Evolutionary conservation across 2,113 vertebrate species (phyloP), one percentile per base, ranked within the genome.

Genomic region (Dicerorhinus sumatrensis): DNA sequence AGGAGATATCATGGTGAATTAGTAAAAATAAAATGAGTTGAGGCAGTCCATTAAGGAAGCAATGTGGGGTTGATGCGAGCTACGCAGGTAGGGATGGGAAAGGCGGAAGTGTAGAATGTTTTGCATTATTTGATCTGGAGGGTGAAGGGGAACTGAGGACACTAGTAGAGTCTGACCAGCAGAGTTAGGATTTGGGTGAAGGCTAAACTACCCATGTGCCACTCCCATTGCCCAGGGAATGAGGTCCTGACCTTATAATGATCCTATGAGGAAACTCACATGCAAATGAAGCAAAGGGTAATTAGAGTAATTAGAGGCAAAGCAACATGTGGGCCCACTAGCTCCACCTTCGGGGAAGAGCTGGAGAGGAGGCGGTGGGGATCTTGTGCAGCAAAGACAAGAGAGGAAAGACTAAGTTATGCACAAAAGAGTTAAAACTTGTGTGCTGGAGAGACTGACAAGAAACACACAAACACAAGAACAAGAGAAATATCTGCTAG

Each of bases 171-270:
- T 58, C 27, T 23, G 67, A 75, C n/a, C 31, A 48, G 72, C 14
- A 18, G 33, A 83, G 62, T 33, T 46, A 70, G 21, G 27, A 8
- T 54, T 80, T 67, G 39, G 46, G 13, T 12, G 72, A 87, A 72
- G 48, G 36, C 46, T 14, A 25, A 23, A 3, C 3, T n/a, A 14
- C 18, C 83, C 23, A 17, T 4, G 31, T 42, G 8, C 39, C 27
- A 31, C 1, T 51, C 3, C 5, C 5, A 6, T n/a, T 9, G 13
- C 6, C 51, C 8, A 27, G 13, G 13, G 3, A 56, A 25, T 13
- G 33, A 16, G 39, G 6, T 9, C 58, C 17, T 56, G 76, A 72
- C 62, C 14, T 82, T 21, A 33, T 25, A 79, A 62, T 17, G 65
- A 56, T 14, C 27, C 18, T 54, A 3, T 5, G 33, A 94, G 65